Percentiles rank a stretch among this genome's conserved stretches.
These are phyloP conservation scores for Heliconius melpomene DNA, from an alignment of 1,140 invertebrate genomes.

Conservation along the genomic window DNA sequence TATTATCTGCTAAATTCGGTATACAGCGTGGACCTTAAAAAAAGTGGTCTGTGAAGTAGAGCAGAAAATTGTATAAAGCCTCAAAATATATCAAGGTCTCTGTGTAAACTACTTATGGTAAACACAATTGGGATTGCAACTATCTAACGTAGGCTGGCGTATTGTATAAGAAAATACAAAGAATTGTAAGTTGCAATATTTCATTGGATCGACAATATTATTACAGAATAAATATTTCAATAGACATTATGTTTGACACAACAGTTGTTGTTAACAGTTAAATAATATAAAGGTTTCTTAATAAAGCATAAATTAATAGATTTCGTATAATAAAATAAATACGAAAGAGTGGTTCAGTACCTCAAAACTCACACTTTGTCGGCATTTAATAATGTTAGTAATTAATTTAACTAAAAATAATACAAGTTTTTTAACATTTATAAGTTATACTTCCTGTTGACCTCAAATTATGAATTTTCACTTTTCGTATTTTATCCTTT, in stretches of 20 bases:
- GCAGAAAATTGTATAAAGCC: constrained; percentile 47
- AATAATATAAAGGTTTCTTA: background rate
- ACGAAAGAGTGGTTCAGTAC: too few relatives aligned
- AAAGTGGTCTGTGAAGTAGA: constrained; percentile 41
- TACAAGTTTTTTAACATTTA: too few relatives aligned
- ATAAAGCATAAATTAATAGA: background rate
- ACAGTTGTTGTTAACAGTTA: background rate
- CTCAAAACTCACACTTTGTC: too few relatives aligned
- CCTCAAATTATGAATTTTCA: too few relatives aligned
- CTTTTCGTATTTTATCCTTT: too few relatives aligned
- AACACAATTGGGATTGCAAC: constrained; percentile 26
- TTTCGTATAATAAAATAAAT: too few relatives aligned
- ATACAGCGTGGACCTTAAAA: background rate
- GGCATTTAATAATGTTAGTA: too few relatives aligned
- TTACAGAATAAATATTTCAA: background rate
- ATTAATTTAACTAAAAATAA: too few relatives aligned
- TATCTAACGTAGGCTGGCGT: constrained; percentile 3
- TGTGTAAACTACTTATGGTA: constrained; percentile 16
- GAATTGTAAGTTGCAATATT: background rate
- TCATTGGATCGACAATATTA: background rate
- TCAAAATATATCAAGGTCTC: constrained; percentile 44
- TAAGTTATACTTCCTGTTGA: too few relatives aligned
- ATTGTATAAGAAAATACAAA: constrained; percentile 22
- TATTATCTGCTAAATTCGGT: too few relatives aligned
- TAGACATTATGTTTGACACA: background rate